These are phyloP conservation scores for Caenorhabditis japonica DNA, from an alignment of 2,888 invertebrate genomes.

Conservation along the genomic window DNA sequence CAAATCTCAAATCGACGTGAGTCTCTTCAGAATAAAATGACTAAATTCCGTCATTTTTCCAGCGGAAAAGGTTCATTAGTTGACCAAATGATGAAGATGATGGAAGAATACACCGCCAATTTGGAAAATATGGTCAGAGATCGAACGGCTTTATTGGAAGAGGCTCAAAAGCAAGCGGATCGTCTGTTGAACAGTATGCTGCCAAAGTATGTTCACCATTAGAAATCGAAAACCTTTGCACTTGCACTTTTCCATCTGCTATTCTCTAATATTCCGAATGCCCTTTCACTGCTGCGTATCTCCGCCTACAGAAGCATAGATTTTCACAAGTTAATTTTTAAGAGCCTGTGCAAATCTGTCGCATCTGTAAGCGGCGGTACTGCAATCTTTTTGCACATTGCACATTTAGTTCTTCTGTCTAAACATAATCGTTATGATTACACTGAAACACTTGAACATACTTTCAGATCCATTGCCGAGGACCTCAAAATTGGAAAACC, in stretches of 20 bases:
- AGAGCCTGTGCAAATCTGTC: conserved; percentile 56
- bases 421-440: background rate
- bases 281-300: conserved; percentile 6
- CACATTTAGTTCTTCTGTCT: background rate
- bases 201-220: conserved; percentile 62
- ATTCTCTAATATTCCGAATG: conserved; percentile 33
- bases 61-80: conserved; percentile 75
- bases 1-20: conserved; percentile 73
- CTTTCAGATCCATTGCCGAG: conserved; percentile 73
- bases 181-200: conserved; percentile 76
- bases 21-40: too few species aligned
- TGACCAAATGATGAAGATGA: conserved; percentile 77
- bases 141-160: conserved; percentile 73
- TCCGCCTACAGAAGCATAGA: conserved; percentile 57
- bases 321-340: conserved; percentile 35
- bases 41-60: conserved; percentile 13
- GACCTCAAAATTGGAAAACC: conserved; percentile 75
- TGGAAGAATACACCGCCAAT: conserved; percentile 75
- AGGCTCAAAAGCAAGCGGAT: conserved; percentile 76
- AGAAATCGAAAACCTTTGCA: background rate
- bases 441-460: conserved; percentile 19
- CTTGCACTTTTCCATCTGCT: conserved; percentile 3
- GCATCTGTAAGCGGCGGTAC: conserved; percentile 53
- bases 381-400: conserved; percentile 13
- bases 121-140: conserved; percentile 74